A percentile compares a stretch with the other conserved stretches of the same genome.
phyloP scores from a whole-genome alignment of 1,140 invertebrate genomes.

The Cydia splendana region DNA sequence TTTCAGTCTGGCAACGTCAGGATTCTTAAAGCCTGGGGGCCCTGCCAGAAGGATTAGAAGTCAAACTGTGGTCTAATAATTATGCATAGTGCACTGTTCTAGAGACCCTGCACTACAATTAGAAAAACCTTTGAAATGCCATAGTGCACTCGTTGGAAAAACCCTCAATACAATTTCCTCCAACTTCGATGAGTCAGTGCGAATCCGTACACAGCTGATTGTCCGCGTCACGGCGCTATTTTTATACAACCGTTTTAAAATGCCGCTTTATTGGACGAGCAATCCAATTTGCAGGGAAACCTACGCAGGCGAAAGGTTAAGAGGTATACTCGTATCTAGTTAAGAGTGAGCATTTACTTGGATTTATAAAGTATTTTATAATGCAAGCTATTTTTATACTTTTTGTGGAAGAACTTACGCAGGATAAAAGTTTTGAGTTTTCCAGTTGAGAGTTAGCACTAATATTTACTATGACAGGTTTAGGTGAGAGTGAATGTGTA shows the following conservation, averaged over 20 bases:
- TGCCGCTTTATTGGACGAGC: background rate
- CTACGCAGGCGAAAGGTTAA: background rate
- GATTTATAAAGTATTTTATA: too few relatives aligned
- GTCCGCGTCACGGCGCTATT: background rate
- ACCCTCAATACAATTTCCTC: background rate
- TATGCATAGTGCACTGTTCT: background rate
- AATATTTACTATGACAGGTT: too few relatives aligned
- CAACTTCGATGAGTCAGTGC: background rate
- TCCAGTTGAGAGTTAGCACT: too few relatives aligned
- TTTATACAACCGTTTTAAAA: conserved; percentile 5
- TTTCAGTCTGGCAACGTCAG: too few relatives aligned
- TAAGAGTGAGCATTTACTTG: background rate
- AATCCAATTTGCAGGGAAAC: conserved; percentile 1
- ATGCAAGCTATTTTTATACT: too few relatives aligned
- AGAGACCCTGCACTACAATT: background rate
- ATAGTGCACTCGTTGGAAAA: background rate
- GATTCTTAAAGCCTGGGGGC: too few relatives aligned
- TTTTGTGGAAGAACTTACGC: too few relatives aligned
- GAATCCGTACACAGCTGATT: background rate
- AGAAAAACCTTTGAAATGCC: background rate
- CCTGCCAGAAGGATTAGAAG: too few relatives aligned
- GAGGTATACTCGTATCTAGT: background rate
- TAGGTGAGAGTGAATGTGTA: too few relatives aligned
- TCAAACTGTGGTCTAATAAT: too few relatives aligned
- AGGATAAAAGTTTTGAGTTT: too few relatives aligned